These are phyloP conservation scores for Mormyrus lacerda DNA, from an alignment of 2,113 vertebrate species.

Conservation along the genomic window DNA sequence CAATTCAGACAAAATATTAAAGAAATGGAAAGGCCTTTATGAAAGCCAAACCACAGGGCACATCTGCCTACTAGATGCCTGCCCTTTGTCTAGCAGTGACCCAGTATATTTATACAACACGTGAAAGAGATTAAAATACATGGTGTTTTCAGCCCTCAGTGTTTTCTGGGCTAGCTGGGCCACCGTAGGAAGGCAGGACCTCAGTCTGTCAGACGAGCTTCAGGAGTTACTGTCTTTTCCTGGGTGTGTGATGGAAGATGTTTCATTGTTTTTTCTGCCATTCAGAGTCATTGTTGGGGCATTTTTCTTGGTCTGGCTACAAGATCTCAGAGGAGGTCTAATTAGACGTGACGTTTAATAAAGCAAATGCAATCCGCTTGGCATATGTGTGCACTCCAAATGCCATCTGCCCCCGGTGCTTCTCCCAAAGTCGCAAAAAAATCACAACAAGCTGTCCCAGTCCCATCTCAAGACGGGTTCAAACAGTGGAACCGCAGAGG, in stretches of 20 bases:
- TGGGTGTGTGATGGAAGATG: conserved; percentile 20
- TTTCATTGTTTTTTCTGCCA: conserved; percentile 27
- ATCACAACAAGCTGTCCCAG: conserved; percentile 39
- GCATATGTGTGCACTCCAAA: conserved; percentile 47
- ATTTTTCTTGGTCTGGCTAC: conserved; percentile 23
- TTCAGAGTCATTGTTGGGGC: conserved; percentile 37
- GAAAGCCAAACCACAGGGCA: conserved; percentile 44
- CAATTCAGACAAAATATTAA: conserved; percentile 28
- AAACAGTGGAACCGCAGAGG: neutral
- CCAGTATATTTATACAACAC: conserved; percentile 31
- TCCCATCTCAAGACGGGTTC: conserved; percentile 15
- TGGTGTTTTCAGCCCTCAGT: conserved; percentile 4
- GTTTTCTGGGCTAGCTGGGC: neutral
- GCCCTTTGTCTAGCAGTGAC: conserved; percentile 27
- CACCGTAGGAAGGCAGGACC: conserved; percentile 21
- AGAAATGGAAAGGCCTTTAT: conserved; percentile 20
- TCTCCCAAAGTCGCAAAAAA: conserved; percentile 38
- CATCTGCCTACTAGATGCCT: conserved; percentile 19
- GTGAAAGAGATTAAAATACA: conserved; percentile 5
- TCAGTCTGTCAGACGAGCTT: conserved; percentile 32
- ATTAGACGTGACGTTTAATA: conserved; percentile 38
- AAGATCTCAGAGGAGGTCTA: conserved; percentile 22
- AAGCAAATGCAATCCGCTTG: conserved; percentile 36
- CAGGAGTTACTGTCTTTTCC: conserved; percentile 33
- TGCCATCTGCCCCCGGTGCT: conserved; percentile 59